These are phyloP conservation scores for Sardinella longiceps DNA, from an alignment of 2,797 vertebrate species.

Conservation along the genomic window DNA sequence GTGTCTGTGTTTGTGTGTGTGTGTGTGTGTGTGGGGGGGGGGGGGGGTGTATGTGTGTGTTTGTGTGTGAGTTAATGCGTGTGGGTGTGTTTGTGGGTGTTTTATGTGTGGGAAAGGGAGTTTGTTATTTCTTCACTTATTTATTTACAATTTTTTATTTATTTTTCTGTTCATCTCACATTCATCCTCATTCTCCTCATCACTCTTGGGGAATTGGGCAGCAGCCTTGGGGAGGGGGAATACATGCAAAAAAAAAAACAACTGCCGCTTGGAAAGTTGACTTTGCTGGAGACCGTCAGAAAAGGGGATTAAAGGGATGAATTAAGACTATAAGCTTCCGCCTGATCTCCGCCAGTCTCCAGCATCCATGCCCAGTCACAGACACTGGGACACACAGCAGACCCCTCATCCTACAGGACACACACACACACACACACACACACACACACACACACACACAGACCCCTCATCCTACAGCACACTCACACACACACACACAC, in stretches of 20 bases:
- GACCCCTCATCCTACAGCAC: too few relatives aligned
- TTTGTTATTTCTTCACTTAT: too few relatives aligned
- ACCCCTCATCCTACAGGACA: too few relatives aligned
- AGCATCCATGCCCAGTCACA: conserved; percentile 36
- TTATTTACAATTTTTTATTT: too few relatives aligned
- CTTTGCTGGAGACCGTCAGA: conserved; percentile 37
- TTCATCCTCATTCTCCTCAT: background rate
- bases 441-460: background rate
- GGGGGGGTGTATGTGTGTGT: conserved; percentile 9
- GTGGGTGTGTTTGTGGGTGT: background rate
- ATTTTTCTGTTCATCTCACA: too few relatives aligned
- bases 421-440: background rate
- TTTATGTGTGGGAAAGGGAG: background rate
- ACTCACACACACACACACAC: background rate
- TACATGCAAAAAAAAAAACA: too few relatives aligned
- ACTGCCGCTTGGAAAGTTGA: background rate
- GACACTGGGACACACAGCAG: conserved; percentile 33
- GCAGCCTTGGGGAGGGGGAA: background rate
- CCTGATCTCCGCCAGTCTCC: conserved; percentile 51
- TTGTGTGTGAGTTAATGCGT: background rate
- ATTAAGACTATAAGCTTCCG: conserved; percentile 49
- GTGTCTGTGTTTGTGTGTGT: background rate
- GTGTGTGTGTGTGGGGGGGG: background rate
- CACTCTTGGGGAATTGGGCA: background rate
- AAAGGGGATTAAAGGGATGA: conserved; percentile 63